Conservation (phyloP, 2,797 vertebrate species). For the Protosalanx chinensis region DNA sequence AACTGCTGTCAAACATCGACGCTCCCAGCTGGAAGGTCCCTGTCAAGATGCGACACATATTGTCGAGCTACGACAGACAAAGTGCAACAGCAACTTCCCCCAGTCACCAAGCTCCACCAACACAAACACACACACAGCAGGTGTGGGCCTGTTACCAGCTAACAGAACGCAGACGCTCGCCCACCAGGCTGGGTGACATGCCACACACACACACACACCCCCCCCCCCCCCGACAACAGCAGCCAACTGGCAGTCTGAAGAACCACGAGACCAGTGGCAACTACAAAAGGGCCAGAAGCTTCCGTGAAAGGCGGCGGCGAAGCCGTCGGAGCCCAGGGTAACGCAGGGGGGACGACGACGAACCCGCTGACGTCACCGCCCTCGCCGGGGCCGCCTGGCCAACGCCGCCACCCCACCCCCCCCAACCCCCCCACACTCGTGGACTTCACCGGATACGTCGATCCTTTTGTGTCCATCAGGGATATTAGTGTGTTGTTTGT, state of each 20-base stretch:
- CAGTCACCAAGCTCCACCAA: constrained; percentile 34
- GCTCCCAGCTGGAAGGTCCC: not conserved
- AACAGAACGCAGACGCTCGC: constrained; percentile 28
- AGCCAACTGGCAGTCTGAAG: too few species aligned
- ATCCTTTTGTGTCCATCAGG: too few species aligned
- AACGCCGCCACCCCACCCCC: not conserved
- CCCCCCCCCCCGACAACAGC: too few species aligned
- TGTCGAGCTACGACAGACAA: not conserved
- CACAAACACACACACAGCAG: constrained; percentile 31
- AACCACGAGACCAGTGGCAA: too few species aligned
- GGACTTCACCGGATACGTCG: too few species aligned
- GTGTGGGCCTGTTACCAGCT: constrained; percentile 27
- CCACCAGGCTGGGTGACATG: constrained; percentile 13
- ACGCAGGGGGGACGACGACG: not conserved
- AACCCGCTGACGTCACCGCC: not conserved
- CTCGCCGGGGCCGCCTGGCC: too few species aligned
- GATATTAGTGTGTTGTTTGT: too few species aligned
- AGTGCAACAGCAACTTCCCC: constrained; percentile 41
- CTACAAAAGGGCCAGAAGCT: too few species aligned
- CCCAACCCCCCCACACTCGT: not conserved
- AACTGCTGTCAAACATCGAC: too few species aligned
- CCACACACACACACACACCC: too few species aligned
- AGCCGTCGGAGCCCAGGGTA: not conserved
- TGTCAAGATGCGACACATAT: too few species aligned
- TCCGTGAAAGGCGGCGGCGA: not conserved